These are phyloP conservation scores for Oxytorus armatus DNA, from an alignment of 2,888 invertebrate species.

Conservation along the genomic window DNA sequence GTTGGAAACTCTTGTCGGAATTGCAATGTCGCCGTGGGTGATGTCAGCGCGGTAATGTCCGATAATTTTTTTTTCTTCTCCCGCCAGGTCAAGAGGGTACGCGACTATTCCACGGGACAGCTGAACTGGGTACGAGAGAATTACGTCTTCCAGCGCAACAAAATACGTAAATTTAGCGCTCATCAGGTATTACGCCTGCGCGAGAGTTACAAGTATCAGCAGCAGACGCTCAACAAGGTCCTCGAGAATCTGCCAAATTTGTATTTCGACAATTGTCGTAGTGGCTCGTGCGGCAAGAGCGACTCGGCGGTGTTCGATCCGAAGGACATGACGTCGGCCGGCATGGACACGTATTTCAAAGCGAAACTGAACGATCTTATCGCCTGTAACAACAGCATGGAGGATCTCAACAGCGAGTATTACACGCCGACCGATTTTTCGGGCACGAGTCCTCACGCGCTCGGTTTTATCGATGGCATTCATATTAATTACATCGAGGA, in stretches of 20 bases:
- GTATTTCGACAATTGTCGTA: conserved; percentile 97
- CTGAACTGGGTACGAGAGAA: conserved; percentile 97
- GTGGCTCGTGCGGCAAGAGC: conserved; percentile 91
- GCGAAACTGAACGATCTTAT: conserved; percentile 88
- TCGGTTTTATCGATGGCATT: conserved; percentile 85
- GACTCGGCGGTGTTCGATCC: conserved; percentile 91
- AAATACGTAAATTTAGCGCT: conserved; percentile 97
- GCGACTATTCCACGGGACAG: conserved; percentile 96
- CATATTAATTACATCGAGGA: conserved; percentile 89
- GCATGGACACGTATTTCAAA: conserved; percentile 89
- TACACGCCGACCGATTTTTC: conserved; percentile 93
- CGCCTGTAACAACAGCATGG: conserved; percentile 85
- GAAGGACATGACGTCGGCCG: conserved; percentile 83
- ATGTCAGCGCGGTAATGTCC: conserved; percentile 28
- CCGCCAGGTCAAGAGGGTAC: conserved; percentile 93
- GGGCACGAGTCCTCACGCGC: conserved; percentile 83
- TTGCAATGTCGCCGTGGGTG: too few relatives aligned
- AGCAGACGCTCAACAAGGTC: conserved; percentile 96
- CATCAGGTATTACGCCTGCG: conserved; percentile 95
- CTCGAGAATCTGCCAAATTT: conserved; percentile 95
- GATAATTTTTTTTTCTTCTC: conserved; percentile 11
- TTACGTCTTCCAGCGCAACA: conserved; percentile 97
- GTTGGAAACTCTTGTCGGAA: not conserved
- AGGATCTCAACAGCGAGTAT: conserved; percentile 88
- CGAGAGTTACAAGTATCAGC: conserved; percentile 98